Base-by-base conservation (phyloP, 2,888 invertebrate species). In the Yponomeuta sedellus region DNA sequence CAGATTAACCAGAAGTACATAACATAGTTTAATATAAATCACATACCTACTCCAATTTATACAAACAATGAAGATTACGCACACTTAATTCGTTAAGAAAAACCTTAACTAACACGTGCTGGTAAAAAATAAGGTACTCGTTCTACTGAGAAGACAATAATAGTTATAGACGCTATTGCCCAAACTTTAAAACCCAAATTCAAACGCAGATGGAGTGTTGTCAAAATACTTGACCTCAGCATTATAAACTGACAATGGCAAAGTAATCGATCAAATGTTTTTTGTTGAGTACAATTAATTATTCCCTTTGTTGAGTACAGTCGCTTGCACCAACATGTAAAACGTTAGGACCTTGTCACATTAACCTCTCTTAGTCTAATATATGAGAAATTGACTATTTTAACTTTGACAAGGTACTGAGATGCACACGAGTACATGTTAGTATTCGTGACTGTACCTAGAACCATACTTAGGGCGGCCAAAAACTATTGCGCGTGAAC, bases 191-290 rank as follows among this genome's bases (percentile, higher is more conserved):
- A 25, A 20, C 10, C 10, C 22, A 20, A 59, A 20, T 22, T 22
- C 59, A 10, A 59, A 10, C 16, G 5, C 16, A 52, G 44, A 16
- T 3, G 2, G 16, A 16, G 16, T 52, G 12, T 52, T 52, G n/a
- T 12, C 22, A 59, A 10, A 19, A 59, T n/a, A 22, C 11, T 20
- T 59, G 39, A 62, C 62, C 62, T 62, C 16, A 62, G 19, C 62
- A 62, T 62, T 62, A 28, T 1, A 34, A 62, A 62, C 62, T 12
- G 39, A 39, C 39, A 62, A 34, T 62, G 39, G 34, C 16, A 25
- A 12, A 10, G 62, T 34, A 62, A 39, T 62, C 39, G 62, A 62
- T 58, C 19, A 58, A 19, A 58, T 19, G 19, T 19, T 58, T 59
- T 59, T 22, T 59, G 25, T 19, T 52, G 44, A 2, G 16, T 52